Base-by-base conservation (phyloP, 1,140 invertebrate species). In the Oedothorax gibbosus region DNA sequence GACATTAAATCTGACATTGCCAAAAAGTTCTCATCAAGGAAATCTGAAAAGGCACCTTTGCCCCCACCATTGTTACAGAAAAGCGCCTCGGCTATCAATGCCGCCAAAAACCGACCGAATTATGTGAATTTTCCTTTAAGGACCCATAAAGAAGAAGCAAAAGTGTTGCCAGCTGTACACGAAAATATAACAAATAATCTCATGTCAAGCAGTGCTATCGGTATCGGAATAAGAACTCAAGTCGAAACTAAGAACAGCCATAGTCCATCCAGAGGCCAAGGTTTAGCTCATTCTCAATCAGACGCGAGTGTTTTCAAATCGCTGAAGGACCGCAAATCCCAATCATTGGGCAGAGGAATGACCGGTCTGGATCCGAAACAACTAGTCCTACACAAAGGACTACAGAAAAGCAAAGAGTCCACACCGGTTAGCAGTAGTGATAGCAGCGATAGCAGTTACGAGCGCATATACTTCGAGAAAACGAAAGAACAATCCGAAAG, bases 371-470 rank as follows among this genome's bases (percentile, higher is more conserved):
- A 20, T n/a, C 4, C 12, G 4, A 76, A 66, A 21, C 57, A 49
- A 8, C 5, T 49, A 21, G 8, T 82, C 0, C 11, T 49, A 20
- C 60, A 73, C 20, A 82, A 82, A 73, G n/a, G 50, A 11, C 50
- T 81, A 21, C 60, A 73, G 35, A 18, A 73, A 50, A 66, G 50
- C n/a, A 76, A 65, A 50, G 64, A 84, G 21, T 21, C 73, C 7
- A 20, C 50, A 12, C 64, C 68, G 20, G 56, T 69, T 5, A 85
- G 66, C 53, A 85, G 73, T 50, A 85, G 83, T 62, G 83, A 77
- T 21, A 85, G 81, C 66, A 85, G 81, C 68, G 81, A 84, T n/a
- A 76, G 81, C 35, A 85, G 83, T 78, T 78, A 85, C 12, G 73
- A 77, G 12, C 51, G 56, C 0, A 85, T 78, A 11, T 69, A 69